Conservation (phyloP, 2,113 vertebrate genomes). For the Chamaea fasciata region DNA sequence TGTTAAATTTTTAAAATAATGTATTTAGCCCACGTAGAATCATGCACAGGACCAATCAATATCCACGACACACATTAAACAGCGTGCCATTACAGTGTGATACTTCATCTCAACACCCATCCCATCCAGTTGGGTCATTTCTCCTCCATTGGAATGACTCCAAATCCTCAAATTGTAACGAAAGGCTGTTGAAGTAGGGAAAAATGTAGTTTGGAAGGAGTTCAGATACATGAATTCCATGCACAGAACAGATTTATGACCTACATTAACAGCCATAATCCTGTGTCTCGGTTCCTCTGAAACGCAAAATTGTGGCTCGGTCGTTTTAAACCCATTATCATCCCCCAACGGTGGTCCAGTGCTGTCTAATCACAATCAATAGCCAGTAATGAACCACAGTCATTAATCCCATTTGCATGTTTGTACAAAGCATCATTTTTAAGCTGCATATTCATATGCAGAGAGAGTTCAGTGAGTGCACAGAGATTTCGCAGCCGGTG, state of each 20-base stretch:
- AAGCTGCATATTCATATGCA: not conserved
- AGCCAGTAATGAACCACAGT: slow-evolving; percentile 6
- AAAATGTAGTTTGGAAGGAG: slow-evolving; percentile 38
- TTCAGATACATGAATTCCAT: slow-evolving; percentile 17
- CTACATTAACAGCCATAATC: slow-evolving; percentile 19
- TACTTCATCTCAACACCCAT: slow-evolving; percentile 12
- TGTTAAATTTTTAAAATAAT: not conserved
- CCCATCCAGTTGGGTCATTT: not conserved
- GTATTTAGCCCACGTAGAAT: not conserved
- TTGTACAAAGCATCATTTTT: slow-evolving; percentile 16
- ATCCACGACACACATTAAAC: not conserved
- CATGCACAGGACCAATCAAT: not conserved
- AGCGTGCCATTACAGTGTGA: not conserved
- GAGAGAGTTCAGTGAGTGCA: not conserved
- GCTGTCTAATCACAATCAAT: slow-evolving; percentile 17
- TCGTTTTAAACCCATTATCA: slow-evolving; percentile 13
- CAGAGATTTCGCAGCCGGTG: not conserved
- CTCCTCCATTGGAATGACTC: not conserved
- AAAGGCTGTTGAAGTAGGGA: not conserved
- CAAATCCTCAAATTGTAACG: slow-evolving; percentile 9
- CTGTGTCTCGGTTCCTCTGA: not conserved
- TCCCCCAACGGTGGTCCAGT: not conserved
- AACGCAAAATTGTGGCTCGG: not conserved
- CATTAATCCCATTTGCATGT: slow-evolving; percentile 28
- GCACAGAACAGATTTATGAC: slow-evolving; percentile 14